Evolutionary conservation across 2,113 vertebrate genomes (phyloP), one percentile per base, ranked within the genome.

Genomic region (Brachionichthys hirsutus): DNA sequence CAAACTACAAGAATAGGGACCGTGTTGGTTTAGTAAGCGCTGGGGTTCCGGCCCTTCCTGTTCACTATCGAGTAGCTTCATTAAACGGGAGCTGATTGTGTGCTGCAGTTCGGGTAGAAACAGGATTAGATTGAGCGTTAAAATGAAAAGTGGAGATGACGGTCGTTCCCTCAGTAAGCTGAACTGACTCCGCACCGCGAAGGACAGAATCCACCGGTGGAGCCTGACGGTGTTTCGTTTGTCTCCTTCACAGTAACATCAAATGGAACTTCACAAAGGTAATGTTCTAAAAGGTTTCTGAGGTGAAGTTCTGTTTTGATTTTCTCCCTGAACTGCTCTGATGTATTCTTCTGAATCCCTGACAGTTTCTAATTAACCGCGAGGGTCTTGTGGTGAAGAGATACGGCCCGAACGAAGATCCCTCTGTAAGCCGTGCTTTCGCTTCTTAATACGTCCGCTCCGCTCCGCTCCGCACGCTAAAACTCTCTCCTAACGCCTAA

Each of bases 241-340:
- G 40, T 41, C 20, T 20, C n/a, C 44, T 59, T 52, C 14, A 8
- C 73, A 99, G 97, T 2, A 93, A 90, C 70, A 98, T 98, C 80
- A 99, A 99, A n/a, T 99, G 97, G 97, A 99, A 98, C 71, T 99
- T 98, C 84, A 95, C 95, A 6, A 99, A 98, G 96, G 96, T 98
- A 90, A 85, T 1, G 8, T 38, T 1, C 16, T 40, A 2, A 15
- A 2, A 9, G 9, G 12, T 9, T 41, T 47, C n/a, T 11, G 46
- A 3, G 15, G 6, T 16, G 1, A 34, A 22, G 14, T 13, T 16
- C 15, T 13, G 11, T 2, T 38, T 6, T 15, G 6, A 54, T 46
- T 2, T 6, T 16, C n/a, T 12, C 4, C 13, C 15, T 57, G 2
- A 36, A 30, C 52, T 56, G 20, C 18, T 4, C 17, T 30, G 5